Evolutionary conservation across 2,113 vertebrate species (phyloP), one percentile per base, ranked within the genome.

Genomic region (Scalopus aquaticus): DNA sequence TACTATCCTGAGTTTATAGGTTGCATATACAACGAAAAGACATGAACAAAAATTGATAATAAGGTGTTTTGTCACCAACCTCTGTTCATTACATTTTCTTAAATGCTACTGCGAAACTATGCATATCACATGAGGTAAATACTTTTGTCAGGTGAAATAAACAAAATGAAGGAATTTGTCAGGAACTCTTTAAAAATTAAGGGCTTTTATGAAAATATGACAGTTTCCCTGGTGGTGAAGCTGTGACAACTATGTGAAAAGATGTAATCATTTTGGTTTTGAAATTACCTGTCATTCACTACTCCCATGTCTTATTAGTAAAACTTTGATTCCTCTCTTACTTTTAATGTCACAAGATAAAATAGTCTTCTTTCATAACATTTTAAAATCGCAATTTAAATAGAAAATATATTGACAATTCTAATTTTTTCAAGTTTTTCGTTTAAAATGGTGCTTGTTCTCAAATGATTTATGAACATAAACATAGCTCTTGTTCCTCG

Each of bases 131-230:
- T 37, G 72, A 96, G n/a, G 56, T 96, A 96, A 95, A 97, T 91
- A 93, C 26, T 96, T 95, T 89, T 93, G 70, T 91, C 93, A 96
- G 87, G 24, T 82, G 49, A 96, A 95, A 96, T 96, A 93, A 96
- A 95, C n/a, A 95, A 95, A 93, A 86, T 86, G 51, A 87, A 95
- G 58, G 30, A 93, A 93, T 65, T 86, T 97, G 93, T 74, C 72
- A 96, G 79, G 83, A 90, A 92, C 30, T 64, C 42, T 89, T 96
- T 95, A 74, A 95, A 97, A 97, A 97, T 97, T 91, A 96, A 65
- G 51, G 86, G 42, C 65, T 93, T 96, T 82, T 95, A 17, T 84
- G 67, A 90, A 94, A 78, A 94, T 88, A 30, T 96, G 92, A 95
- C 93, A 92, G 83, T 79, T 91, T 92, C 64, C n/a, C 58, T 93